Conservation (phyloP, 2,888 invertebrate genomes). For the Megaustenia siamemsis region DNA sequence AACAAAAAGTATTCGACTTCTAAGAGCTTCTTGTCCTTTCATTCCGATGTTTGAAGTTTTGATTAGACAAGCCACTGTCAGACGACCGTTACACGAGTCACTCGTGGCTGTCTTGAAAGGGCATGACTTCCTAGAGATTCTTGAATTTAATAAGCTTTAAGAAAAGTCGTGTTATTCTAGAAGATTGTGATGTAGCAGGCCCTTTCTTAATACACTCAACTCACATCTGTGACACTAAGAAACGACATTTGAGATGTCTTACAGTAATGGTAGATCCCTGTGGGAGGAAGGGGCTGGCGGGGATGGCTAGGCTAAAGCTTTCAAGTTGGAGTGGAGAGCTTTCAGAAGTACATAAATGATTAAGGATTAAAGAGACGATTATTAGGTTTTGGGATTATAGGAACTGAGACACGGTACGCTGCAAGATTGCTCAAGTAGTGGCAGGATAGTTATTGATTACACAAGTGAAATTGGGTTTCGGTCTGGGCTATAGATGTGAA, state of each 20-base stretch:
- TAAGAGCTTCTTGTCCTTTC: neutral
- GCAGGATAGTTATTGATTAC: too few relatives aligned
- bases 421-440: too few relatives aligned
- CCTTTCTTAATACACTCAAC: neutral
- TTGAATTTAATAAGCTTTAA: slow-evolving; percentile 7
- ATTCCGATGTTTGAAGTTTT: slow-evolving; percentile 30
- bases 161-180: slow-evolving; percentile 29
- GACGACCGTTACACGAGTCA: neutral
- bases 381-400: too few relatives aligned
- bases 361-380: too few relatives aligned
- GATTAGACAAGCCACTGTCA: slow-evolving; percentile 33
- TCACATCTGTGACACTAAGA: neutral
- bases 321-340: too few relatives aligned
- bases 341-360: too few relatives aligned
- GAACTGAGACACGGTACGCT: too few relatives aligned
- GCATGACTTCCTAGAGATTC: neutral
- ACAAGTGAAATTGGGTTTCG: too few relatives aligned
- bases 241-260: slow-evolving; percentile 18
- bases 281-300: neutral
- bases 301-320: neutral
- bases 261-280: neutral
- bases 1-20: slow-evolving; percentile 5
- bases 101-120: neutral
- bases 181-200: neutral
- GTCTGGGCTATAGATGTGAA: too few relatives aligned